phyloP scores from a whole-genome alignment of 1,140 invertebrate genomes.

The Lordiphosa collinella region DNA sequence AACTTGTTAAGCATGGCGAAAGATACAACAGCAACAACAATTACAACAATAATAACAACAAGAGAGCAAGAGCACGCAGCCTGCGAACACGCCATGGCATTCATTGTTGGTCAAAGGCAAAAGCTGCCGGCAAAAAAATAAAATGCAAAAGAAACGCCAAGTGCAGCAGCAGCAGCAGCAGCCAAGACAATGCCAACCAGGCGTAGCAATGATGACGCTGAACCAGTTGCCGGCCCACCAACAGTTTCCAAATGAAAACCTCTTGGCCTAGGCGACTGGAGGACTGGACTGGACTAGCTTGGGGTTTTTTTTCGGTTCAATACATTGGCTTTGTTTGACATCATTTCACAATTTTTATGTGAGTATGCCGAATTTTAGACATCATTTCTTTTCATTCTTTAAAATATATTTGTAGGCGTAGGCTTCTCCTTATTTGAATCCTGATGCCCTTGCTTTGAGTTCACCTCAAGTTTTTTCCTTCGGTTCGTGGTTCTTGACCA shows the following conservation, averaged over 20 bases:
- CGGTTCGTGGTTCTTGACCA: too few species aligned
- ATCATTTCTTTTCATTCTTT: too few species aligned
- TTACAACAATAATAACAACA: too few species aligned
- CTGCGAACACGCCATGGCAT: conserved; percentile 25
- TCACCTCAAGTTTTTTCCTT: too few species aligned
- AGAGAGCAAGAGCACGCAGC: conserved; percentile 27
- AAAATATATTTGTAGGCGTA: too few species aligned
- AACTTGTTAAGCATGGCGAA: conserved; percentile 41
- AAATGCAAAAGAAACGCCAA: conserved; percentile 55
- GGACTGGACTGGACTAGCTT: too few species aligned
- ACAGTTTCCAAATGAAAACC: too few species aligned
- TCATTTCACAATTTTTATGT: too few species aligned
- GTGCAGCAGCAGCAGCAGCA: conserved; percentile 29
- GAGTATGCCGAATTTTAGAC: too few species aligned
- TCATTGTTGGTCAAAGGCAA: conserved; percentile 38
- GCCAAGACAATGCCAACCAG: conserved; percentile 63
- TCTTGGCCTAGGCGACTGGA: conserved; percentile 14
- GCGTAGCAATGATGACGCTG: conserved; percentile 18
- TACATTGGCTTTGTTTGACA: too few species aligned
- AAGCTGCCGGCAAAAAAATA: conserved; percentile 43
- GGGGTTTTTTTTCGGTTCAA: conserved; percentile 38
- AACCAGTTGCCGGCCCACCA: conserved; percentile 39
- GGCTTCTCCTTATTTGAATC: too few species aligned
- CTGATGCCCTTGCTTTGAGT: too few species aligned
- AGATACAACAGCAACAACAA: conserved; percentile 44